A percentile compares a stretch with the other conserved stretches of the same genome.
These are phyloP conservation scores for Muscicapa comitata DNA, from an alignment of 2,797 vertebrate species.

Conservation along the genomic window DNA sequence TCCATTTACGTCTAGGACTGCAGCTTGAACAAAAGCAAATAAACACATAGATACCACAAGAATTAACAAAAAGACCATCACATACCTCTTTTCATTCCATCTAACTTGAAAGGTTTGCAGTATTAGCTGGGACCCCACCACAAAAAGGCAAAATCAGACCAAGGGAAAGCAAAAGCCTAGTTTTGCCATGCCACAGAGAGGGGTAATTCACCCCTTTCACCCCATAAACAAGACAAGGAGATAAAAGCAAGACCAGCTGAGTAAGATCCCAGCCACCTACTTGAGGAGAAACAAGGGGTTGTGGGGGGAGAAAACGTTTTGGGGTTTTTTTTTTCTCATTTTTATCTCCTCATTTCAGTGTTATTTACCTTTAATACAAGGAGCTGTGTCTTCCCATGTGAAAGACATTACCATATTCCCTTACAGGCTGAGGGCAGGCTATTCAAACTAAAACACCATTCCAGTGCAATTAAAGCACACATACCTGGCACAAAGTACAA, in stretches of 20 bases:
- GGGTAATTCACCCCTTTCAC: background rate
- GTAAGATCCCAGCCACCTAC: background rate
- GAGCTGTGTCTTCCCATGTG: background rate
- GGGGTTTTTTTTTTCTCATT: background rate
- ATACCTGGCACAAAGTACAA: background rate
- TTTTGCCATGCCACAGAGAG: background rate
- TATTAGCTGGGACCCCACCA: background rate
- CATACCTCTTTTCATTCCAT: background rate
- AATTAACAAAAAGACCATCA: background rate
- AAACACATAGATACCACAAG: background rate
- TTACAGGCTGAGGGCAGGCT: background rate
- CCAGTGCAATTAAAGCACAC: background rate
- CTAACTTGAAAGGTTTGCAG: background rate
- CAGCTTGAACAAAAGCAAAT: background rate
- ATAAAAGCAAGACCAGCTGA: background rate
- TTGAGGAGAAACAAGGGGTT: background rate
- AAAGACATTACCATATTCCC: background rate
- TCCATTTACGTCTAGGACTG: background rate
- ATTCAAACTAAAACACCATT: background rate
- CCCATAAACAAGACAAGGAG: accelerated
- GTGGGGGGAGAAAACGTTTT: accelerated
- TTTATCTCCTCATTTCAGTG: background rate
- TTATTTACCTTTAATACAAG: background rate
- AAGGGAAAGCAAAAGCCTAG: background rate
- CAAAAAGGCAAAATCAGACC: background rate